Evolutionary conservation across 2,888 invertebrate species (phyloP).

Genomic region (Netelia fuscicornis): DNA sequence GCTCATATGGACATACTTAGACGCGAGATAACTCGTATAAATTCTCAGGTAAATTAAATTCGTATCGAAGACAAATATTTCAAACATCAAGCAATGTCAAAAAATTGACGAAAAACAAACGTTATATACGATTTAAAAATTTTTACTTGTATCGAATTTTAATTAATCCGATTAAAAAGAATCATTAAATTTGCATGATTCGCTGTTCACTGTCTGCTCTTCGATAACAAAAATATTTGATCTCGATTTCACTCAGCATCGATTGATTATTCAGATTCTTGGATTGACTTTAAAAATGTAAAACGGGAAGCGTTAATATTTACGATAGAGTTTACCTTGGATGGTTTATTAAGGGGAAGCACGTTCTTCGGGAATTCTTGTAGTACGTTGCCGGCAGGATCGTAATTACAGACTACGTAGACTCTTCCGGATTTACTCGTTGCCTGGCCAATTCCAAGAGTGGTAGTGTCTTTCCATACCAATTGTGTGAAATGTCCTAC

Average conservation of each 20-base stretch:
- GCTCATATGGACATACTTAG: conserved; percentile 98
- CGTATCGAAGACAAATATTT: too few relatives aligned
- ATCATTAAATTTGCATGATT: neutral
- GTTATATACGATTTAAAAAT: too few relatives aligned
- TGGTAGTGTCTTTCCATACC: conserved; percentile 86
- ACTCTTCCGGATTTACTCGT: conserved; percentile 80
- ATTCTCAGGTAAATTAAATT: conserved; percentile 89
- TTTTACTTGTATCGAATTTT: too few relatives aligned
- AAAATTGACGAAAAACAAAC: too few relatives aligned
- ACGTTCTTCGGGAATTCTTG: conserved; percentile 78
- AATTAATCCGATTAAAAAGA: neutral
- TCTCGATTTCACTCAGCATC: neutral
- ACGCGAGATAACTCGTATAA: conserved; percentile 95
- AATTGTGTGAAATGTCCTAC: conserved; percentile 87
- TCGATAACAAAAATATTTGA: neutral
- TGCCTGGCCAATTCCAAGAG: conserved; percentile 86
- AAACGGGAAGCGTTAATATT: neutral
- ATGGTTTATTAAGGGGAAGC: conserved; percentile 48
- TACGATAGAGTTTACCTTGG: conserved; percentile 53
- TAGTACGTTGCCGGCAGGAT: conserved; percentile 86
- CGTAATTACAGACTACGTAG: conserved; percentile 86
- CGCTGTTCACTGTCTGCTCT: neutral
- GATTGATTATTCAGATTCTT: neutral
- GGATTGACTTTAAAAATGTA: neutral
- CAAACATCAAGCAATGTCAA: too few relatives aligned